phyloP scores from a whole-genome alignment of 37 sponge, comb jelly and placozoan genomes.

The Spongia lamella region DNA sequence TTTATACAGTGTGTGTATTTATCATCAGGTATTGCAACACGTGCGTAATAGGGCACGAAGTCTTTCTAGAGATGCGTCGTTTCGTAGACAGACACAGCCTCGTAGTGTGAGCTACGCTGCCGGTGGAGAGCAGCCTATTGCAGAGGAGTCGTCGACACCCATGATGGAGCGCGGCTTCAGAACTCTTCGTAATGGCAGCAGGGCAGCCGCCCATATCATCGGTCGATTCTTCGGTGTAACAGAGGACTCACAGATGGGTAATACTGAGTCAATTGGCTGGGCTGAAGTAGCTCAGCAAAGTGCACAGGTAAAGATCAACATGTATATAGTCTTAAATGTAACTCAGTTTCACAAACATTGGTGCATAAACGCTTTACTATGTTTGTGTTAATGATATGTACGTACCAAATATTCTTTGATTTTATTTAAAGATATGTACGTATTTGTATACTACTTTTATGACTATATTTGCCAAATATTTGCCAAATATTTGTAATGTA shows the following conservation, averaged over 20 bases:
- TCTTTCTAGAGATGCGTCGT: not conserved
- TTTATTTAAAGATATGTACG: not conserved
- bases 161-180: not conserved
- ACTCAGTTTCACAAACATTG: too few species aligned
- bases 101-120: not conserved
- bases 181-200: slow-evolving; percentile 31
- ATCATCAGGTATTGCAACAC: too few species aligned
- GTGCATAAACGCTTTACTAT: not conserved
- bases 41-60: not conserved
- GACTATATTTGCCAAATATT: too few species aligned
- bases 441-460: too few species aligned
- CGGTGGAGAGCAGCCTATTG: not conserved
- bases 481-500: too few species aligned
- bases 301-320: slow-evolving; percentile 42
- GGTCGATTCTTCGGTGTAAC: slow-evolving; percentile 91
- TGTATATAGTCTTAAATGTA: too few species aligned
- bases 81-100: not conserved
- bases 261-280: slow-evolving; percentile 40
- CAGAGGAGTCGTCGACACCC: not conserved
- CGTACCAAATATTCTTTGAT: not conserved
- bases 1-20: too few species aligned
- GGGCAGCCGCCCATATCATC: slow-evolving; percentile 32
- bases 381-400: not conserved
- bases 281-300: slow-evolving; percentile 22
- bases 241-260: slow-evolving; percentile 48